Evolutionary conservation across 2,797 vertebrate species (phyloP).

Genomic region (Falco berigora): DNA sequence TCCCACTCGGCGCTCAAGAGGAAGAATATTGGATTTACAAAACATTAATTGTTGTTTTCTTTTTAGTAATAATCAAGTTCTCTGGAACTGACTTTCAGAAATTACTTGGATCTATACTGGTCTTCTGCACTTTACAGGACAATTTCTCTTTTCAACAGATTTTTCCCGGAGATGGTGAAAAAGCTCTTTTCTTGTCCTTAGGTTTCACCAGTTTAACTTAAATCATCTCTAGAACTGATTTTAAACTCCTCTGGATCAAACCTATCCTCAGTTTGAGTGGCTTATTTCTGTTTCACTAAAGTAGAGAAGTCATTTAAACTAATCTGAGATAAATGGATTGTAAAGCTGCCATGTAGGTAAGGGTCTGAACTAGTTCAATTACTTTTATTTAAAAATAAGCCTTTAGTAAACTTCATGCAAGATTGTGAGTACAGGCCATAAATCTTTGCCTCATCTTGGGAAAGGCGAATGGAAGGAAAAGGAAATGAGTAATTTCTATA

Average conservation of each 20-base stretch:
- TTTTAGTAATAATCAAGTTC: conserved; percentile 17
- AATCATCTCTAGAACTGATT: background rate
- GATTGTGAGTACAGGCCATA: background rate
- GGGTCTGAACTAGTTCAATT: background rate
- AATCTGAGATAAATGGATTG: background rate
- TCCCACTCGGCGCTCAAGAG: background rate
- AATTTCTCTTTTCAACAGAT: background rate
- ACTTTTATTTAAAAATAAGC: conserved; percentile 8
- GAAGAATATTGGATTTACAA: background rate
- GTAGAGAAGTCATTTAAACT: background rate
- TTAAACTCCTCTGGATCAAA: background rate
- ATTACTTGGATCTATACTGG: background rate
- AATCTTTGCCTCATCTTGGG: background rate
- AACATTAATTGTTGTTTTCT: background rate
- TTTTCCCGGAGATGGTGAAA: background rate
- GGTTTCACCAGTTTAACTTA: background rate
- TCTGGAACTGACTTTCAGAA: background rate
- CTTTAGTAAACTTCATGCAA: background rate
- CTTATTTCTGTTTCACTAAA: background rate
- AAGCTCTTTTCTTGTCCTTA: background rate
- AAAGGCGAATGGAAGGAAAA: background rate
- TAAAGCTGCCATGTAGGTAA: background rate
- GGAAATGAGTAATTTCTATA: background rate
- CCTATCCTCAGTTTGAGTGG: background rate
- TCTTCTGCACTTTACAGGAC: background rate